These are phyloP conservation scores for Thelaira solivaga DNA, from an alignment of 2,888 invertebrate species.

Conservation along the genomic window DNA sequence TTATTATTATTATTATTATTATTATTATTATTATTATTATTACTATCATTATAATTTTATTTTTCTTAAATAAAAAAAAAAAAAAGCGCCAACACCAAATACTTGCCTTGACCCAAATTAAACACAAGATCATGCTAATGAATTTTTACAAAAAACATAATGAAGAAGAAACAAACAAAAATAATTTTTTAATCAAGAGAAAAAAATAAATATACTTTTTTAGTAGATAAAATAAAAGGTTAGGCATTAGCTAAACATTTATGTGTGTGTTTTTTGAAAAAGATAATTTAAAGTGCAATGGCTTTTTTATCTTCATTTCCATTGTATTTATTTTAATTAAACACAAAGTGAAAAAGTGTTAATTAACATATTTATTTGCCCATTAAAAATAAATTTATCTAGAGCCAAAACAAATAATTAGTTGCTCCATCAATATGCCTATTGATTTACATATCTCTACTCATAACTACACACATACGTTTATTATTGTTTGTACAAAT, in stretches of 20 bases:
- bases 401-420: no score
- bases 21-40: neutral
- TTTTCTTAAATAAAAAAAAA: no score
- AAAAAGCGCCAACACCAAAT: slow-evolving; percentile 27
- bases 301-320: no score
- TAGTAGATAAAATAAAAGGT: slow-evolving; percentile 7
- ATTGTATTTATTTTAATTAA: no score
- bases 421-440: no score
- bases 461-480: no score
- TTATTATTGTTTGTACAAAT: no score
- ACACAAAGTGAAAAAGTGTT: no score
- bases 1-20: neutral
- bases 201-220: slow-evolving; percentile 11
- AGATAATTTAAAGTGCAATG: slow-evolving; percentile 41
- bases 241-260: slow-evolving; percentile 4
- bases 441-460: no score
- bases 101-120: slow-evolving; percentile 61
- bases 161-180: no score
- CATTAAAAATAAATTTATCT: no score
- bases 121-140: slow-evolving; percentile 57
- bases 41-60: neutral
- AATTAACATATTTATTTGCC: no score
- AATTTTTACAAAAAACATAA: slow-evolving; percentile 31
- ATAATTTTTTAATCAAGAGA: neutral
- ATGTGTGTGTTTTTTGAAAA: neutral